phyloP scores from a whole-genome alignment of 2,797 vertebrate species.

The Chaenodraco wilsoni region DNA sequence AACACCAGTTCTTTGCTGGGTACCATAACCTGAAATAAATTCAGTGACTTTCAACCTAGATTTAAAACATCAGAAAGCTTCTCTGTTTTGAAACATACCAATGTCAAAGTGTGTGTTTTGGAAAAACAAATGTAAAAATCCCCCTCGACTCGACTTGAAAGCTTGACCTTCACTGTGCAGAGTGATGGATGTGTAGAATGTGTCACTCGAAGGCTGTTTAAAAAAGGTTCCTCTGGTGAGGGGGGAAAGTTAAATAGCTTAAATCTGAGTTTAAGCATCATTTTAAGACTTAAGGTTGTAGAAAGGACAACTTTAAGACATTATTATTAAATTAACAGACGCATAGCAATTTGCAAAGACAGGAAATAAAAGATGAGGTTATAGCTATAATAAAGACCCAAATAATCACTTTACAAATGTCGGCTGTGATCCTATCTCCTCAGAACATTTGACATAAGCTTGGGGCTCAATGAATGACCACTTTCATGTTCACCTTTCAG shows the following conservation, averaged over 20 bases:
- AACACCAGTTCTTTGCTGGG: conserved; percentile 92
- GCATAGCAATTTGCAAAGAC: background rate
- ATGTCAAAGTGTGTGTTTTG: background rate
- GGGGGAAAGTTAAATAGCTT: background rate
- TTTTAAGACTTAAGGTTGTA: background rate
- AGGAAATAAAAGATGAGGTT: background rate
- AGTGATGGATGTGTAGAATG: background rate
- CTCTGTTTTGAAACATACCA: background rate
- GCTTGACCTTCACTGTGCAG: conserved; percentile 6
- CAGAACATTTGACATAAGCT: background rate
- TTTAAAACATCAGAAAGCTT: background rate
- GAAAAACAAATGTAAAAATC: background rate
- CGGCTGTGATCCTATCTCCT: background rate
- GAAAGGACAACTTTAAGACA: background rate
- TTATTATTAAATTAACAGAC: background rate
- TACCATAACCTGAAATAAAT: conserved; percentile 86
- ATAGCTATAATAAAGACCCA: background rate
- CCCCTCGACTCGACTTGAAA: background rate
- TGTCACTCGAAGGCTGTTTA: background rate
- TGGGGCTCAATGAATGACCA: background rate
- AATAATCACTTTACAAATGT: background rate
- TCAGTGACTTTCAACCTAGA: conserved; percentile 7
- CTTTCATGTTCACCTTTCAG: background rate
- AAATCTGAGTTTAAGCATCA: background rate
- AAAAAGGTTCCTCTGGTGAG: background rate